A percentile compares a stretch with the other conserved stretches of the same genome.
Evolutionary conservation across 2,888 invertebrate species (phyloP).

Genomic region (Chymomyza amoena): DNA sequence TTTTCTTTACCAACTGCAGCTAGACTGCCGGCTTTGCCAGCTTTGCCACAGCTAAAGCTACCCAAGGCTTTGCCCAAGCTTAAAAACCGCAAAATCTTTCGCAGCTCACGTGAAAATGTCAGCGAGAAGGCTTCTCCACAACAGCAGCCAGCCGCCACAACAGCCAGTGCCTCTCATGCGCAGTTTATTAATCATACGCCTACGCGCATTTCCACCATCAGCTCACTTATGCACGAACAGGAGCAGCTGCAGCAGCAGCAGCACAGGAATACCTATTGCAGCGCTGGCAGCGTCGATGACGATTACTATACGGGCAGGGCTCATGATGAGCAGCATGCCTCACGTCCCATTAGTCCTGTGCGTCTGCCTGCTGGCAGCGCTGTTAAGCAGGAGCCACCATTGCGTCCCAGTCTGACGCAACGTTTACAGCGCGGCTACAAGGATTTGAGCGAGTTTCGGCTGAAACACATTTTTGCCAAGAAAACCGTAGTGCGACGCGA

Average conservation of each 20-base stretch:
- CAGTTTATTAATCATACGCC: conserved; percentile 75
- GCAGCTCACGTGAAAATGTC: conserved; percentile 64
- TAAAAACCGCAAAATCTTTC: conserved; percentile 74
- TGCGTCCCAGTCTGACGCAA: conserved; percentile 60
- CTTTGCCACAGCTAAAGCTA: conserved; percentile 72
- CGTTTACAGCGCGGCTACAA: conserved; percentile 74
- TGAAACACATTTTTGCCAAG: conserved; percentile 74
- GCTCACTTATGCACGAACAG: conserved; percentile 71
- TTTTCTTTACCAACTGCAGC: conserved; percentile 44
- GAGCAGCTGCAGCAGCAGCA: neutral
- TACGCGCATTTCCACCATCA: conserved; percentile 75
- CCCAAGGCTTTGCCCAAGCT: conserved; percentile 77
- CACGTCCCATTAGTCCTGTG: conserved; percentile 62
- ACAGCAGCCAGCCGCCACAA: conserved; percentile 2
- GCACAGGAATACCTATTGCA: conserved; percentile 58
- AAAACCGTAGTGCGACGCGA: conserved; percentile 73
- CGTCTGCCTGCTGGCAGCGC: conserved; percentile 28
- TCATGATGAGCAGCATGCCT: conserved; percentile 16
- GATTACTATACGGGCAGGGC: conserved; percentile 58
- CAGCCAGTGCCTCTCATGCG: conserved; percentile 28
- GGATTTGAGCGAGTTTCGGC: conserved; percentile 73
- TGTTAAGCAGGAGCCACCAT: conserved; percentile 7
- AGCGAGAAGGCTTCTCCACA: conserved; percentile 9
- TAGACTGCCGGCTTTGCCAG: conserved; percentile 65
- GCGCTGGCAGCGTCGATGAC: conserved; percentile 70